Conservation (phyloP, 2,888 invertebrate species). For the Leptopilina syphax region DNA sequence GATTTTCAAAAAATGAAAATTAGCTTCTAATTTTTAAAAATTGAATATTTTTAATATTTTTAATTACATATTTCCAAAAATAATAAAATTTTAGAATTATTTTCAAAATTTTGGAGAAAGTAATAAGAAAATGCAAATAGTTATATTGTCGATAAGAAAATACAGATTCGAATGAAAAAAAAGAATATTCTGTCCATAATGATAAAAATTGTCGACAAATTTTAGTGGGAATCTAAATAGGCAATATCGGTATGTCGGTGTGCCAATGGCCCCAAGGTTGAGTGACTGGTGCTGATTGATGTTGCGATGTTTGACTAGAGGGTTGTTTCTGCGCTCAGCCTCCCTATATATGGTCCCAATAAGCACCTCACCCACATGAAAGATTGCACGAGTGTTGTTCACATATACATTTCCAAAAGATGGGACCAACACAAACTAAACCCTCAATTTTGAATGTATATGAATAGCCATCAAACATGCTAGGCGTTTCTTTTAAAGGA, state of each 20-base stretch:
- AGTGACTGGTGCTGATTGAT: constrained; percentile 77
- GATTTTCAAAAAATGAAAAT: no score
- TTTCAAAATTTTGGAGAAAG: no score
- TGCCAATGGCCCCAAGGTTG: constrained; percentile 69
- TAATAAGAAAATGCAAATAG: no score
- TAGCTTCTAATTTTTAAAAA: no score
- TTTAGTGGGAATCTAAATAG: constrained; percentile 66
- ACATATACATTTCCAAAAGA: constrained; percentile 35
- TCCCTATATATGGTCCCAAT: constrained; percentile 72
- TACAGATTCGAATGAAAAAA: background rate
- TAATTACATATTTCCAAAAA: no score
- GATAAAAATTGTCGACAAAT: constrained; percentile 36
- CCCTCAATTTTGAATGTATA: constrained; percentile 39
- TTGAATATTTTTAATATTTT: no score
- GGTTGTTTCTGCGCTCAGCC: constrained; percentile 73
- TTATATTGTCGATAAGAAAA: no score
- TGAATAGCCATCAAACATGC: constrained; percentile 45
- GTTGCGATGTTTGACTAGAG: constrained; percentile 76
- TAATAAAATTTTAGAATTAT: no score
- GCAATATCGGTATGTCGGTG: constrained; percentile 74
- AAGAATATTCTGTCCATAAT: no score
- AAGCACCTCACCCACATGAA: constrained; percentile 70
- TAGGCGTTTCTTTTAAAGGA: constrained; percentile 51
- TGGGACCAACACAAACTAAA: constrained; percentile 54
- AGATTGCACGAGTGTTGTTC: constrained; percentile 50